Percentiles rank a stretch among this genome's conserved stretches.
Evolutionary conservation across 1,140 invertebrate genomes (phyloP).

Genomic region (fruit fly (Drosophila melanogaster)): Release_6_plus_ISO1_MT NT_033779.5:17155001-17155500

Average conservation of each 20-base stretch:
- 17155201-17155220: conserved; percentile 45
- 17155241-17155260: conserved; percentile 25
- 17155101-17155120: conserved; percentile 84
- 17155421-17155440: not conserved
- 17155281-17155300: conserved; percentile 1
- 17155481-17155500: conserved; percentile 32
- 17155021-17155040: conserved; percentile 20
- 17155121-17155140: conserved; percentile 43
- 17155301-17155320: not conserved
- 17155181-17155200: conserved; percentile 4
- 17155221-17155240: conserved; percentile 48
- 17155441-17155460: not conserved
- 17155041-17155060: conserved; percentile 1
- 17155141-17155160: conserved; percentile 27
- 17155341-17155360: no score
- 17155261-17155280: conserved; percentile 12
- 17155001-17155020: conserved; percentile 64
- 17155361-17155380: no score
- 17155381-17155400: no score
- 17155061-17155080: conserved; percentile 80
- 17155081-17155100: conserved; percentile 84
- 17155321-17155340: no score
- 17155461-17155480: conserved; percentile 1
- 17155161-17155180: conserved; percentile 37
- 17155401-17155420: not conserved